Percentiles rank a stretch among this genome's conserved stretches.
Evolutionary conservation across 2,113 vertebrate species (phyloP).

Genomic region (Gymnogyps californianus): DNA sequence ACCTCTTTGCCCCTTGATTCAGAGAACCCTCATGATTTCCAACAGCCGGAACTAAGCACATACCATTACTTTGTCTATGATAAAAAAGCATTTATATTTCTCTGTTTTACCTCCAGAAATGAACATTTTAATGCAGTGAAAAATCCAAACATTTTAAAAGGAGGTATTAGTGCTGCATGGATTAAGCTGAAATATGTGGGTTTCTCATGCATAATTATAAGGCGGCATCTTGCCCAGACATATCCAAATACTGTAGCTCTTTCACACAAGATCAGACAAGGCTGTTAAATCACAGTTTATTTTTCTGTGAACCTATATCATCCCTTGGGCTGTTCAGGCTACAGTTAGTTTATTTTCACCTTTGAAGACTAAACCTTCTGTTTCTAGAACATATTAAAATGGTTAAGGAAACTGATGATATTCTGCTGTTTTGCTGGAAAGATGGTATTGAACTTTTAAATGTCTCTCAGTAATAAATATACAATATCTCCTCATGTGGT

Average conservation of each 20-base stretch:
- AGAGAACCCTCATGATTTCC: neutral
- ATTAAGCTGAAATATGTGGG: neutral
- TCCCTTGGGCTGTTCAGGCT: neutral
- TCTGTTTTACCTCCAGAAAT: neutral
- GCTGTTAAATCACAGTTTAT: slow-evolving; percentile 30
- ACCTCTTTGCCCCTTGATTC: neutral
- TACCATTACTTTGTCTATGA: neutral
- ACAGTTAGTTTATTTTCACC: slow-evolving; percentile 14
- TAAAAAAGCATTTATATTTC: neutral
- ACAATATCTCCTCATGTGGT: neutral
- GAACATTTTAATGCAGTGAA: neutral
- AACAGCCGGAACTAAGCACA: neutral
- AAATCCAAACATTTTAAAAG: neutral
- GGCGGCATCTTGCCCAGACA: neutral
- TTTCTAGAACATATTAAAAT: neutral
- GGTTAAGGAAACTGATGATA: neutral
- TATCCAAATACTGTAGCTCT: neutral
- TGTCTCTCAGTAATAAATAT: neutral
- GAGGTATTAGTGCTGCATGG: neutral
- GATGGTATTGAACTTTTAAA: neutral
- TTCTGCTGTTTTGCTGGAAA: neutral
- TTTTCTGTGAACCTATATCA: slow-evolving; percentile 26
- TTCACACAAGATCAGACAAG: slow-evolving; percentile 35
- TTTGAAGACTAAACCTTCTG: neutral
- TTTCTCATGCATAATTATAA: neutral